Percentiles rank a stretch among this genome's conserved stretches.
Conservation (phyloP, 2,888 invertebrate species). For the Hyposoter didymator region DNA sequence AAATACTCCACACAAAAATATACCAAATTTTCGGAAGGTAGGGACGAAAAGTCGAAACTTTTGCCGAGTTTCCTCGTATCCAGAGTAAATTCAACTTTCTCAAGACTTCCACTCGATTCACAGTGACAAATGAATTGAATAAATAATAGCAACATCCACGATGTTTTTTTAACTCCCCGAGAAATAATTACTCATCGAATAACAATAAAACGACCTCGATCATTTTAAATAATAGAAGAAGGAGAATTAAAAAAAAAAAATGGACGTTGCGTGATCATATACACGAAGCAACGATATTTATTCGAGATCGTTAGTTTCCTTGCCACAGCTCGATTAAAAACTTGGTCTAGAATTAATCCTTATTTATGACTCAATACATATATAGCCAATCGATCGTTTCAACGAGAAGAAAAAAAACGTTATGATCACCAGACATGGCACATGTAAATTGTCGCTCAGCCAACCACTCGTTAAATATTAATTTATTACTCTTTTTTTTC, state of each 20-base stretch:
- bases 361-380: constrained; percentile 41
- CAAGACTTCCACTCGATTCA: not conserved
- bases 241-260: constrained; percentile 27
- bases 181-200: constrained; percentile 19
- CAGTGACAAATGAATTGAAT: constrained; percentile 3
- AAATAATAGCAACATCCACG: not conserved
- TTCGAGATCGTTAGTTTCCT: constrained; percentile 52
- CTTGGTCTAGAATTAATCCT: constrained; percentile 59
- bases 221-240: constrained; percentile 25
- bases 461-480: constrained; percentile 6
- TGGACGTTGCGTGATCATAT: constrained; percentile 55
- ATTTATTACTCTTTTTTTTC: not conserved
- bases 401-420: constrained; percentile 36
- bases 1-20: too few relatives aligned
- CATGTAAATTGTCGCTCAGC: constrained; percentile 3
- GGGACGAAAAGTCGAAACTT: constrained; percentile 4
- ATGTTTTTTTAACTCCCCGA: not conserved
- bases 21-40: too few relatives aligned
- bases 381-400: constrained; percentile 49
- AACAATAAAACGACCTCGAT: constrained; percentile 33
- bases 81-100: not conserved
- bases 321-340: constrained; percentile 55
- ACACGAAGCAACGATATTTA: constrained; percentile 52
- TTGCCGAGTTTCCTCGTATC: not conserved
- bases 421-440: constrained; percentile 24